phyloP scores from a whole-genome alignment of 1,140 invertebrate genomes.

The Heliconius himera region DNA sequence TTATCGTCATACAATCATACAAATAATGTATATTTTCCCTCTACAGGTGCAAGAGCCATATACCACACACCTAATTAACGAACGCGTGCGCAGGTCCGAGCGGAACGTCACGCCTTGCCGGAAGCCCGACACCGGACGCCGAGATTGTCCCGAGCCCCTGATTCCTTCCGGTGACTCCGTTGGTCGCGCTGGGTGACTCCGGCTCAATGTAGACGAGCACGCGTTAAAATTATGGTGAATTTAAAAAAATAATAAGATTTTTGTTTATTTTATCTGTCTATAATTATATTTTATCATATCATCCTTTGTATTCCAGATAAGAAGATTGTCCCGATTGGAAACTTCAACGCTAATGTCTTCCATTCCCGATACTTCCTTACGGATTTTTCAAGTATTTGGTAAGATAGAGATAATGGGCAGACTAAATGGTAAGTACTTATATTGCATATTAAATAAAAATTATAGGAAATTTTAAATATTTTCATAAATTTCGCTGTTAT shows the following conservation, averaged over 20 bases:
- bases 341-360: background rate
- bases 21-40: background rate
- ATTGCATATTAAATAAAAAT: background rate
- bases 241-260: background rate
- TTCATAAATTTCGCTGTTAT: background rate
- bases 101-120: slow-evolving; percentile 65
- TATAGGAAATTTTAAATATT: background rate
- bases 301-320: background rate
- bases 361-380: background rate
- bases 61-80: slow-evolving; percentile 41
- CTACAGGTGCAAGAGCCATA: slow-evolving; percentile 32
- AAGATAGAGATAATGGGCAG: slow-evolving; percentile 2
- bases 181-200: slow-evolving; percentile 48
- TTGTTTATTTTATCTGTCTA: background rate
- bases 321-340: background rate
- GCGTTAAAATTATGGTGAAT: slow-evolving; percentile 33
- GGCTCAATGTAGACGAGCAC: slow-evolving; percentile 40
- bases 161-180: slow-evolving; percentile 75
- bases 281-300: background rate
- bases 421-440: background rate
- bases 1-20: background rate
- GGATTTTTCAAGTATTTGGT: background rate
- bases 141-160: slow-evolving; percentile 76
- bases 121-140: slow-evolving; percentile 67
- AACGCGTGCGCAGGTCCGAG: slow-evolving; percentile 68